Percentiles rank a stretch among this genome's conserved stretches.
Evolutionary conservation across 1,140 invertebrate genomes (phyloP).

Genomic region (Sitobion miscanthi): DNA sequence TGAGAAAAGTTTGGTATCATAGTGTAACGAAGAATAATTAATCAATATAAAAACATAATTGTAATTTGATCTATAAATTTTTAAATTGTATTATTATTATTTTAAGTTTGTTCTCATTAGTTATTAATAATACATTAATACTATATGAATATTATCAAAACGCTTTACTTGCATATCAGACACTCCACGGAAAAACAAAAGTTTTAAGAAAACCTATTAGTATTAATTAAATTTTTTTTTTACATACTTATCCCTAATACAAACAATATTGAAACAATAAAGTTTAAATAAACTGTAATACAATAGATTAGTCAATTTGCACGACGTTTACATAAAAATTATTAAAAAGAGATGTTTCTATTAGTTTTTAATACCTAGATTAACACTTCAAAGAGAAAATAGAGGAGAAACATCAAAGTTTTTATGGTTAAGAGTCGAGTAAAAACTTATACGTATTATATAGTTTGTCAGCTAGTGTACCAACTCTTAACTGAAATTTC

Average conservation of each 20-base stretch:
- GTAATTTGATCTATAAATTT: not conserved
- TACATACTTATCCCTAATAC: not conserved
- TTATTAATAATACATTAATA: not conserved
- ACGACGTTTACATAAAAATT: not conserved
- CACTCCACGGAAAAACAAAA: not conserved
- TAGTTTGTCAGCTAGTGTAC: not conserved
- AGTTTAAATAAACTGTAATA: not conserved
- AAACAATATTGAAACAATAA: not conserved
- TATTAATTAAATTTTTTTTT: not conserved
- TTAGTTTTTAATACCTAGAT: not conserved
- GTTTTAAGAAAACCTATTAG: not conserved
- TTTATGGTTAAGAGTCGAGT: not conserved
- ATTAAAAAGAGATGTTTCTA: not conserved
- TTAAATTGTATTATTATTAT: not conserved
- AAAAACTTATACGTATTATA: not conserved
- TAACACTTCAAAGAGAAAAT: slow-evolving; percentile 7
- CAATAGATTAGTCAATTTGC: not conserved
- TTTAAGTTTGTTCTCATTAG: not conserved
- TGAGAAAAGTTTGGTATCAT: not conserved
- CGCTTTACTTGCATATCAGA: not conserved
- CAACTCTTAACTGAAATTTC: not conserved
- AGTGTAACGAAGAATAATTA: not conserved
- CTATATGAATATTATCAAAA: not conserved
- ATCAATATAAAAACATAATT: not conserved
- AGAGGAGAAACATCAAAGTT: not conserved